Conservation (phyloP, 2,888 invertebrate species). For the Scaptomyza flava region DNA sequence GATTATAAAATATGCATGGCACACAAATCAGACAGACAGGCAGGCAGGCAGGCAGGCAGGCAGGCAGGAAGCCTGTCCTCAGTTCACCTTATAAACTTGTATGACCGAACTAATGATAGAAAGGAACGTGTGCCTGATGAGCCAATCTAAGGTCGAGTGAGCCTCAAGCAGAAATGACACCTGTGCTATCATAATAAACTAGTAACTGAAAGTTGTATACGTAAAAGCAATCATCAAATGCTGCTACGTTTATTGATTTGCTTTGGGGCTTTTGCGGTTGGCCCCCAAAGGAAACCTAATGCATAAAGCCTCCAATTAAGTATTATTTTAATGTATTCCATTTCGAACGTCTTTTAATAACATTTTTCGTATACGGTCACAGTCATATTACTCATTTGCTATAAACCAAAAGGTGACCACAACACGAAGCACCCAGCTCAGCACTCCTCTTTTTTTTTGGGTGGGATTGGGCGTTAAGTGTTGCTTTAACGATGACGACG, state of each 20-base stretch:
- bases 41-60: not conserved
- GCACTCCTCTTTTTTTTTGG: conserved; percentile 27
- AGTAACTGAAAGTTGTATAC: not conserved
- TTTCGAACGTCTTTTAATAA: conserved; percentile 77
- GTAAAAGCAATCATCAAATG: conserved; percentile 46
- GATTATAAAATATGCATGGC: conserved; percentile 79
- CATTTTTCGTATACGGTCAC: conserved; percentile 64
- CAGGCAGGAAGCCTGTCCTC: conserved; percentile 10
- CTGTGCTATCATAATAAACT: conserved; percentile 34
- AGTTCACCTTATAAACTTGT: not conserved
- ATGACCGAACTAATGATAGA: conserved; percentile 57
- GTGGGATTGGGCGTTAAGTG: conserved; percentile 63
- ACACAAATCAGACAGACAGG: conserved; percentile 50
- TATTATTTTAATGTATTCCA: conserved; percentile 79
- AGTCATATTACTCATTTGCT: conserved; percentile 75
- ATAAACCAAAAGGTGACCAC: conserved; percentile 78
- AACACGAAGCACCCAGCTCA: conserved; percentile 65
- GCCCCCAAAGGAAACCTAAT: not conserved
- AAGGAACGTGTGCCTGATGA: conserved; percentile 49
- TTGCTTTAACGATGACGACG: conserved; percentile 38
- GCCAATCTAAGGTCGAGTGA: conserved; percentile 62
- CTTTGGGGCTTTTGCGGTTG: conserved; percentile 57
- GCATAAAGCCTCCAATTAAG: conserved; percentile 75
- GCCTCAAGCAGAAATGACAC: conserved; percentile 61
- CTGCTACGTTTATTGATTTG: conserved; percentile 69